Evolutionary conservation across 2,888 invertebrate genomes (phyloP).

Genomic region (Poecilus cupreus): DNA sequence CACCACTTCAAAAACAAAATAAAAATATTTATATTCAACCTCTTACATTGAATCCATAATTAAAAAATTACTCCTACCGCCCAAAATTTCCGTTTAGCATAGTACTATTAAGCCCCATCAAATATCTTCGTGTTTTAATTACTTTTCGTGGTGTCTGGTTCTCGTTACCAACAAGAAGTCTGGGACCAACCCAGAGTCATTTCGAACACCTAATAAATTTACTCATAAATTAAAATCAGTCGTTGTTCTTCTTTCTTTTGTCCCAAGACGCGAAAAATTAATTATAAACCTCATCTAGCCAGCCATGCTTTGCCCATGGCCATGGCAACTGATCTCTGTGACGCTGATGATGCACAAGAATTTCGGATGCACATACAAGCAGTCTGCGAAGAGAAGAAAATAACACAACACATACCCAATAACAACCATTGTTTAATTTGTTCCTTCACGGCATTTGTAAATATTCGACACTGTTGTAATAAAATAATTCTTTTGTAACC

Average conservation of each 20-base stretch:
- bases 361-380: constrained; percentile 5
- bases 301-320: background rate
- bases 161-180: constrained; percentile 29
- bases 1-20: too few relatives aligned
- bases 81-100: constrained; percentile 4
- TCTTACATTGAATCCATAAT: too few relatives aligned
- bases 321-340: background rate
- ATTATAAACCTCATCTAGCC: constrained; percentile 55
- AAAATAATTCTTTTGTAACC: too few relatives aligned
- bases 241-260: constrained; percentile 31
- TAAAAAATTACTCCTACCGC: background rate
- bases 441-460: too few relatives aligned
- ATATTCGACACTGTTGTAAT: too few relatives aligned
- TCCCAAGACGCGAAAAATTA: constrained; percentile 48
- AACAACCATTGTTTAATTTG: too few relatives aligned
- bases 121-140: constrained; percentile 16
- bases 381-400: background rate
- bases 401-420: too few relatives aligned
- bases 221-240: constrained; percentile 49
- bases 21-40: background rate
- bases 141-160: constrained; percentile 24
- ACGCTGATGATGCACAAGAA: constrained; percentile 42
- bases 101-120: background rate
- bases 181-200: background rate
- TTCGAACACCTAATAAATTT: constrained; percentile 40